Conservation (phyloP, 2,113 vertebrate genomes). For the Falcunculus frontatus region DNA sequence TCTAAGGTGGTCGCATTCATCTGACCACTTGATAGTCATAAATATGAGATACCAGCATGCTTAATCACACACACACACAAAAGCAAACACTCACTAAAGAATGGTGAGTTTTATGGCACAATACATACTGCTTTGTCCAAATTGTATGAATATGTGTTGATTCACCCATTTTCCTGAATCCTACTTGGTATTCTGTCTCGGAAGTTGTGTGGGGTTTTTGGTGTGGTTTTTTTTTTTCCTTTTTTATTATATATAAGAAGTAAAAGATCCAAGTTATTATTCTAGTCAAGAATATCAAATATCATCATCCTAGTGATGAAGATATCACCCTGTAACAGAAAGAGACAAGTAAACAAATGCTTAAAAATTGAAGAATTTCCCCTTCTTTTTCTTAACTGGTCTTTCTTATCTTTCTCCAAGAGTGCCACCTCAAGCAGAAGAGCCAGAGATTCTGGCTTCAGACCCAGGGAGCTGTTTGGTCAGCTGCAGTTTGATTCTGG, state of each 20-base stretch:
- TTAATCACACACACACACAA: not conserved
- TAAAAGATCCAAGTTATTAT: conserved; percentile 13
- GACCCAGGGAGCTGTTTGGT: not conserved
- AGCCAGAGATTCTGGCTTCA: not conserved
- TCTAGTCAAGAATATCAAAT: conserved; percentile 7
- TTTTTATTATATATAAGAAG: not conserved
- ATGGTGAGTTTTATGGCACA: not conserved
- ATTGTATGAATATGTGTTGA: not conserved
- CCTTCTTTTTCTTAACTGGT: not conserved
- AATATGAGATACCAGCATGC: not conserved
- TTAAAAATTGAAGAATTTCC: not conserved
- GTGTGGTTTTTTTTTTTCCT: not conserved
- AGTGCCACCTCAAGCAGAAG: not conserved
- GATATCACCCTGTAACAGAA: not conserved
- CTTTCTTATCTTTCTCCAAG: conserved; percentile 20
- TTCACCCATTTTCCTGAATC: not conserved
- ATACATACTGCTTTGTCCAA: not conserved
- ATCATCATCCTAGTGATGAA: not conserved
- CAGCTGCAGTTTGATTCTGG: not conserved
- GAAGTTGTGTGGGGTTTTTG: not conserved
- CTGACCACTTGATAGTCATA: not conserved
- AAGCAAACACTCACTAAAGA: not conserved
- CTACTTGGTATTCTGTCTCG: not conserved
- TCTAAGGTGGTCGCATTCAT: not conserved
- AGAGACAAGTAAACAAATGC: not conserved